phyloP scores from a whole-genome alignment of 1,140 invertebrate genomes.

The Leptinotarsa texana region DNA sequence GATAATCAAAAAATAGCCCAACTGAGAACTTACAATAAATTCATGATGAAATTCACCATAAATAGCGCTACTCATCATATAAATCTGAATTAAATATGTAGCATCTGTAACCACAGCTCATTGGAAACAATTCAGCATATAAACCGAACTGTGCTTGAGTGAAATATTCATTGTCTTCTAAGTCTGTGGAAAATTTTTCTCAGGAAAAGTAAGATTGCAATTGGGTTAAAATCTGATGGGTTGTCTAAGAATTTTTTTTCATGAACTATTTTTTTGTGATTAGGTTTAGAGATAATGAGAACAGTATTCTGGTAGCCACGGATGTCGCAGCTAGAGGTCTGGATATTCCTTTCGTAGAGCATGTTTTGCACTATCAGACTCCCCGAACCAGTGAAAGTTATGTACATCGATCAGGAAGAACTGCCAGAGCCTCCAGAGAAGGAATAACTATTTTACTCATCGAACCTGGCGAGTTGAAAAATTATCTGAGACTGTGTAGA shows the following conservation, averaged over 20 bases:
- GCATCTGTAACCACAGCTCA: too few species aligned
- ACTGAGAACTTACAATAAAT: too few species aligned
- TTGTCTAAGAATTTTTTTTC: not conserved
- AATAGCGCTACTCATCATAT: too few species aligned
- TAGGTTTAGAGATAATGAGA: slow-evolving; percentile 76
- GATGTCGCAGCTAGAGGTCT: slow-evolving; percentile 96
- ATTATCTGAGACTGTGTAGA: slow-evolving; percentile 80
- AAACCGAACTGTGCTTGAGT: not conserved
- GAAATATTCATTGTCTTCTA: not conserved
- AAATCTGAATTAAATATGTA: too few species aligned
- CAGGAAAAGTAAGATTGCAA: not conserved
- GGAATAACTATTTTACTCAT: slow-evolving; percentile 92
- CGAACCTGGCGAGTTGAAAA: slow-evolving; percentile 81
- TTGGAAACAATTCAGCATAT: too few species aligned
- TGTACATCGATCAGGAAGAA: slow-evolving; percentile 94
- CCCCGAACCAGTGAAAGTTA: slow-evolving; percentile 94
- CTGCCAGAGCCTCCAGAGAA: slow-evolving; percentile 84
- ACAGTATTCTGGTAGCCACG: slow-evolving; percentile 88
- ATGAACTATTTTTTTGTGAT: slow-evolving; percentile 24
- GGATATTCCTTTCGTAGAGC: slow-evolving; percentile 92
- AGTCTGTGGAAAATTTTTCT: not conserved
- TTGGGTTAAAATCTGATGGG: too few species aligned
- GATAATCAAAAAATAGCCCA: too few species aligned
- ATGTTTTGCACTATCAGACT: slow-evolving; percentile 98
- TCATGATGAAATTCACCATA: too few species aligned